These are phyloP conservation scores for Cacatua alba DNA, from an alignment of 2,113 vertebrate species.

Conservation along the genomic window DNA sequence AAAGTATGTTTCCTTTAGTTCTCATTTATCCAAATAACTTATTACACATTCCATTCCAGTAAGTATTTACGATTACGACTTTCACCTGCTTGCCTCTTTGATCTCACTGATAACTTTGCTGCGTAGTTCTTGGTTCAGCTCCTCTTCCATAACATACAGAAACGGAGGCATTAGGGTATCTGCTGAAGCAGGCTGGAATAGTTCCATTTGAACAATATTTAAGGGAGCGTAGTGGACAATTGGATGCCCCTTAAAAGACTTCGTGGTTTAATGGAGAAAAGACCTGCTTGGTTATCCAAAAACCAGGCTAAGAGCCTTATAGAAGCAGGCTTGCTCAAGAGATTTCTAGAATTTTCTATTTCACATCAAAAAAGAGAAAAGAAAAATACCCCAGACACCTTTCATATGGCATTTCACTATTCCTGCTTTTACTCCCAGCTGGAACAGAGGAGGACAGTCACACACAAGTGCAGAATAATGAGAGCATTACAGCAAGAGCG, in stretches of 20 bases:
- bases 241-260: not conserved
- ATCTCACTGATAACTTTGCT: constrained; percentile 4
- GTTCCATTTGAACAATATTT: not conserved
- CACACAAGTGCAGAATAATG: not conserved
- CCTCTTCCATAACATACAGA: not conserved
- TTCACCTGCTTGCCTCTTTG: not conserved
- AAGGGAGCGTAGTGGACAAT: not conserved
- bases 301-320: not conserved
- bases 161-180: not conserved
- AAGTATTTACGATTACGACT: not conserved
- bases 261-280: not conserved
- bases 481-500: not conserved
- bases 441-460: not conserved
- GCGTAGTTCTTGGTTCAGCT: not conserved
- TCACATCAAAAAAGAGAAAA: not conserved
- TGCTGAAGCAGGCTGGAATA: not conserved
- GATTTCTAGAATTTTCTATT: constrained; percentile 2
- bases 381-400: accelerated
- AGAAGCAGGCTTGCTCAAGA: not conserved
- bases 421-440: not conserved
- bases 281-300: not conserved
- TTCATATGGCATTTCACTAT: not conserved
- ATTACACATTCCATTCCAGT: not conserved
- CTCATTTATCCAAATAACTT: not conserved
- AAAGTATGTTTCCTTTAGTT: not conserved